Evolutionary conservation across 2,113 vertebrate species (phyloP), one percentile per base, ranked within the genome.

Genomic region (Callocephalon fimbriatum): DNA sequence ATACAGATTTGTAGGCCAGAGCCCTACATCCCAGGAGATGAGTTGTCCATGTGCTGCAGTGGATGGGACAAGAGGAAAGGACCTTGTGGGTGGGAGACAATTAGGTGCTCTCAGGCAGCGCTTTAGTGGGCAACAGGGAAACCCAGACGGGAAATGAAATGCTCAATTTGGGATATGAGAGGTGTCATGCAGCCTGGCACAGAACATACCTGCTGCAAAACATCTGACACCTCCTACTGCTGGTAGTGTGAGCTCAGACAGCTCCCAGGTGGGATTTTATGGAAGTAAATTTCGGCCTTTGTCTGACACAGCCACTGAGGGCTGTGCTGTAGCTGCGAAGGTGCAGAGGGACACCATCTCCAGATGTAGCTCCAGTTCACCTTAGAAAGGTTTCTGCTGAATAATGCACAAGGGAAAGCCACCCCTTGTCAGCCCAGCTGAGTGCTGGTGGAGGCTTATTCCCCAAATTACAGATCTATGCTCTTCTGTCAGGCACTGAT

Each of bases 381-480:
- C 54, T 67, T 26, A 37, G 63, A 62, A 58, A 12, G 18, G 12
- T 71, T 47, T 87, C 77, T 82, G 29, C 29, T 31, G 65, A 66
- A 93, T 80, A n/a, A 31, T 15, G 31, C 25, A 16, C 10, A 21
- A 32, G 26, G 86, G 12, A 61, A 61, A 74, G 51, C 7, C 8
- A 32, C 3, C 8, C 10, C 9, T 26, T 17, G 1, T 0, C 44
- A 62, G 16, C 27, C 31, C 0, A 0, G 6, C 66, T 62, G 37
- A 48, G 32, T 51, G 32, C 15, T 6, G 3, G 6, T 31, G 37
- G 11, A 76, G 53, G 37, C 11, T 74, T 61, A 81, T n/a, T 21
- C 3, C 42, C 5, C 8, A 56, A 23, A 66, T 62, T 66, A 51
- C 54, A 40, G n/a, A 26, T 75, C 21, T 74, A 1, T 50, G 16